Evolutionary conservation across 1,140 invertebrate species (phyloP).

Genomic region (Centruroides vittatus): DNA sequence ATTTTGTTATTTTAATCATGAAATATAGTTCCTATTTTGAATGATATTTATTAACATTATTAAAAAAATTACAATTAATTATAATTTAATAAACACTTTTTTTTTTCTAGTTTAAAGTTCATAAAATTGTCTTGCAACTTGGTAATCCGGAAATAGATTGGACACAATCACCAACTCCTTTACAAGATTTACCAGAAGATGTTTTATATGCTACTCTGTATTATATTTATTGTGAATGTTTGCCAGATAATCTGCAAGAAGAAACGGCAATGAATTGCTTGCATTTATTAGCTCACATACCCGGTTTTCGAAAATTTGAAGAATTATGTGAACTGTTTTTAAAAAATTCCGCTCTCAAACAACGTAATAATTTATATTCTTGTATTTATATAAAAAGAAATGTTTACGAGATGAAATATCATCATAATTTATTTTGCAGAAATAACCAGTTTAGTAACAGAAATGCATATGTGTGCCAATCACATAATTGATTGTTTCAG

Average conservation of each 20-base stretch:
- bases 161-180: constrained; percentile 27
- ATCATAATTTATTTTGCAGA: constrained; percentile 31
- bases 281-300: constrained; percentile 32
- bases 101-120: constrained; percentile 41
- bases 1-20: no score
- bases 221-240: constrained; percentile 47
- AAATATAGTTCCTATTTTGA: no score
- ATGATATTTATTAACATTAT: no score
- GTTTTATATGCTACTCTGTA: constrained; percentile 42
- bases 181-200: constrained; percentile 38
- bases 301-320: constrained; percentile 37
- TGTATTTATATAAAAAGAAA: no score
- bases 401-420: background rate
- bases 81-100: background rate
- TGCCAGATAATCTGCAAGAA: constrained; percentile 39
- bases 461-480: constrained; percentile 42
- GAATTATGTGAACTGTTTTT: constrained; percentile 42
- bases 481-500: constrained; percentile 40
- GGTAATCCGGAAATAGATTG: constrained; percentile 40
- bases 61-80: constrained; percentile 17
- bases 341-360: constrained; percentile 43
- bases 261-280: constrained; percentile 40
- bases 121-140: constrained; percentile 41
- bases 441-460: constrained; percentile 42
- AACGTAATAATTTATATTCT: constrained; percentile 31